Evolutionary conservation across 2,888 invertebrate species (phyloP).

Genomic region (Malachius bipustulatus): DNA sequence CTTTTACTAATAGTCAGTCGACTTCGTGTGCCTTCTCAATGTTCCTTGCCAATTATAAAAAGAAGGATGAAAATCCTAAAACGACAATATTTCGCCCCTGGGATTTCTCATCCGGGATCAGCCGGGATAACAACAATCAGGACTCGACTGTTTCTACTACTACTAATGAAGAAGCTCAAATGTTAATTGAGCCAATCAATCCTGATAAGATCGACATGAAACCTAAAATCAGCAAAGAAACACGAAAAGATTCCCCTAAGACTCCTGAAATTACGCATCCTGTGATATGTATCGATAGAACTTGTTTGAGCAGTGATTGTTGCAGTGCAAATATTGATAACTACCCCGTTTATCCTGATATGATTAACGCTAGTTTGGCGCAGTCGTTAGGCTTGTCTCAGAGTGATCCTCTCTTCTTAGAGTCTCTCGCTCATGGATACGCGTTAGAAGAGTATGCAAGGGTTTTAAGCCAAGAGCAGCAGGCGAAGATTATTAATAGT

Average conservation of each 20-base stretch:
- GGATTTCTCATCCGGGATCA: conserved; percentile 19
- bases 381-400: conserved; percentile 25
- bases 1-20: not conserved
- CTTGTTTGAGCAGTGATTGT: conserved; percentile 4
- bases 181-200: conserved; percentile 4
- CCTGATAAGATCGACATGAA: not conserved
- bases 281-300: conserved; percentile 4
- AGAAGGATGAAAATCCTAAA: conserved; percentile 20
- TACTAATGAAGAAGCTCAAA: conserved; percentile 28
- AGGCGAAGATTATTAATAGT: conserved; percentile 51
- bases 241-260: conserved; percentile 9
- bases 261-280: not conserved
- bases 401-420: conserved; percentile 30
- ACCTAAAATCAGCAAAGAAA: conserved; percentile 10
- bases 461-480: conserved; percentile 58
- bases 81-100: conserved; percentile 28
- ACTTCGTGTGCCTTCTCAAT: not conserved
- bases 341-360: conserved; percentile 20
- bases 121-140: conserved; percentile 39
- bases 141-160: conserved; percentile 49
- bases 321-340: conserved; percentile 16
- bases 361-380: conserved; percentile 21
- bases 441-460: conserved; percentile 61
- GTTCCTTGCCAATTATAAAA: no score
- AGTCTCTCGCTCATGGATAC: conserved; percentile 34